A percentile compares a stretch with the other conserved stretches of the same genome.
phyloP scores from a whole-genome alignment of 2,888 invertebrate species.

The Cosmia pyralina region DNA sequence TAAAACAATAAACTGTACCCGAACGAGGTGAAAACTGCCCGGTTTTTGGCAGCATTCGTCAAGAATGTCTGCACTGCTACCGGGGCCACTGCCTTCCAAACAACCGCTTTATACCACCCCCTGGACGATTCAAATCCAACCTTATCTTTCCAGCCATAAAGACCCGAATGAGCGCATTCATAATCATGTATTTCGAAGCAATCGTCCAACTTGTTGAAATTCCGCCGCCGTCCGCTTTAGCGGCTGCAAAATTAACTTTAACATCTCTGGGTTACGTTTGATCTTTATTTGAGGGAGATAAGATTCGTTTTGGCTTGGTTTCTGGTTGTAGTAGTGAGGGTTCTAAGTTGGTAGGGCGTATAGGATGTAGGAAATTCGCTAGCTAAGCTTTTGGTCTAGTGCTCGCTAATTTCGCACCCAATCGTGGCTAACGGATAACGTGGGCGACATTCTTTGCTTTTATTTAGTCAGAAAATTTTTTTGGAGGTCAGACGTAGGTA shows the following conservation, averaged over 20 bases:
- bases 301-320: constrained; percentile 74
- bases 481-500: constrained; percentile 61
- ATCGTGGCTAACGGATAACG: constrained; percentile 84
- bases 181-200: constrained; percentile 75
- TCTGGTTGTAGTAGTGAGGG: constrained; percentile 37
- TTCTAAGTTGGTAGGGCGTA: constrained; percentile 64
- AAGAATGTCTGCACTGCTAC: constrained; percentile 82
- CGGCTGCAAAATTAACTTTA: constrained; percentile 80
- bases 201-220: constrained; percentile 89
- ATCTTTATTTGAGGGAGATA: constrained; percentile 73
- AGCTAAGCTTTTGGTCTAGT: constrained; percentile 85
- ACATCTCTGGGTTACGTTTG: constrained; percentile 65
- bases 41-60: constrained; percentile 89
- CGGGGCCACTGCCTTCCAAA: constrained; percentile 69
- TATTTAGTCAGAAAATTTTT: constrained; percentile 71
- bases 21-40: constrained; percentile 87
- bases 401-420: constrained; percentile 87
- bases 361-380: constrained; percentile 85
- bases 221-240: constrained; percentile 85
- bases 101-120: constrained; percentile 40
- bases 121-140: constrained; percentile 70
- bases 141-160: constrained; percentile 72
- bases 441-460: constrained; percentile 81
- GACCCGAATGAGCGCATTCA: constrained; percentile 62
- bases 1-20: constrained; percentile 83